Base-by-base conservation (phyloP, 92 coral and sea anemone species). In the Palythoa heliodiscus region DNA sequence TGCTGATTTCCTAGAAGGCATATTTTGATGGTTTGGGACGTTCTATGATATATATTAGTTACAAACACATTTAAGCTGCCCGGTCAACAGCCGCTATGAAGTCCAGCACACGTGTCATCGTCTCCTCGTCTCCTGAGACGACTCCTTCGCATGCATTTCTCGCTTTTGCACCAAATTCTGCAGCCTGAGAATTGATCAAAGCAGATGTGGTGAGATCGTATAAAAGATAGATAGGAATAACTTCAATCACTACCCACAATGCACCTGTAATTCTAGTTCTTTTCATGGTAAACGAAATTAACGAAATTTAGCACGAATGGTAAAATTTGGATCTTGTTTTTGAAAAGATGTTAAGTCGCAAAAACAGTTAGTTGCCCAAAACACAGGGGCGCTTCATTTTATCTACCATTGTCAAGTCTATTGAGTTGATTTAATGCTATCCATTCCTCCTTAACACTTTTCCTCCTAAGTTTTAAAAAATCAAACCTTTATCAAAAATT, bases 81-180 rank as follows among this genome's bases (percentile, higher is more conserved):
- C 89, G 87, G 11, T 94, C 97, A 38, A 94, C 97, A 7, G 98
- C 94, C 37, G 79, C 76, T 54, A 87, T 53, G 75, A 94, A 93
- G 53, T 90, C 96, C 53, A 82, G 90, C 5, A 94, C 83, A 11
- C 88, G 90, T 68, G 71, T 91, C 90, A 87, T 89, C 43, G 88
- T 85, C 40, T 73, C 93, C 3, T 91, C 94, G 86, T 95, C 98
- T 73, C 95, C 92, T 13, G 98, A 92, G 54, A 92, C 98, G 29
- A 93, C 73, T 39, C 88, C 95, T 78, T 95, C 98, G 40, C 95
- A 95, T 4, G 98, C 92, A 12, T 91, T 90, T n/a, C 92, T 90
- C 24, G 98, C 94, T 78, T 93, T 95, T 83, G 85, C 52, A 38
- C 95, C 95, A 79, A 90, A 93, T 73, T 92, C 98, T 58, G 73